A percentile compares a stretch with the other conserved stretches of the same genome.
These are phyloP conservation scores for Eulemur albifrons DNA, from an alignment of 2,797 vertebrate genomes.

Conservation along the genomic window DNA sequence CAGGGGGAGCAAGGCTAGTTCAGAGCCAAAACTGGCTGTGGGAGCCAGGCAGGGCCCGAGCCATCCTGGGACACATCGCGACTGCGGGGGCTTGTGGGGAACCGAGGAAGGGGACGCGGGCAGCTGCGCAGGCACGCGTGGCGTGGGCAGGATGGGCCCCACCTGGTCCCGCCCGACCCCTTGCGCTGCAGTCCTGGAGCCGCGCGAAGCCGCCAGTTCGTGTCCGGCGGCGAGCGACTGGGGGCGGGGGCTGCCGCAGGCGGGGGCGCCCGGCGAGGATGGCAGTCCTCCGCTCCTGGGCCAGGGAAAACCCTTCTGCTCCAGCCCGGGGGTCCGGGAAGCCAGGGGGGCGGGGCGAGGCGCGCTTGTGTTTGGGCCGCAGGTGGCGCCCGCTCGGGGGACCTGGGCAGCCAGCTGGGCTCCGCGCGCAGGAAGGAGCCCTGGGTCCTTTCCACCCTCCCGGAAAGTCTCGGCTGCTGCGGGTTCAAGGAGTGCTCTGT, in stretches of 20 bases:
- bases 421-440: no score
- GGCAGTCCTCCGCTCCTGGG: background rate
- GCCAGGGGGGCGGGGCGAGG: background rate
- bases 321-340: no score
- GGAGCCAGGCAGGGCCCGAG: background rate
- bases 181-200: no score
- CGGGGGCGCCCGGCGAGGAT: background rate
- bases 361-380: background rate
- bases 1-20: background rate
- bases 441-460: background rate
- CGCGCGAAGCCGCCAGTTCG: no score
- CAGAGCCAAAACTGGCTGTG: background rate
- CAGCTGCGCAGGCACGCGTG: background rate
- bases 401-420: background rate
- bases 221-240: no score
- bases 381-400: background rate
- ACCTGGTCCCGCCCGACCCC: no score
- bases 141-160: no score
- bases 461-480: background rate
- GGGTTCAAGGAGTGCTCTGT: background rate
- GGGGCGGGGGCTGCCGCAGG: background rate
- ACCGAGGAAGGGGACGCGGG: background rate
- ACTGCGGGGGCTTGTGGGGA: background rate
- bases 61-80: no score
- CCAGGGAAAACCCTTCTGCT: background rate